These are phyloP conservation scores for Neomicropteryx cornuta DNA, from an alignment of 1,140 invertebrate genomes.

Conservation along the genomic window DNA sequence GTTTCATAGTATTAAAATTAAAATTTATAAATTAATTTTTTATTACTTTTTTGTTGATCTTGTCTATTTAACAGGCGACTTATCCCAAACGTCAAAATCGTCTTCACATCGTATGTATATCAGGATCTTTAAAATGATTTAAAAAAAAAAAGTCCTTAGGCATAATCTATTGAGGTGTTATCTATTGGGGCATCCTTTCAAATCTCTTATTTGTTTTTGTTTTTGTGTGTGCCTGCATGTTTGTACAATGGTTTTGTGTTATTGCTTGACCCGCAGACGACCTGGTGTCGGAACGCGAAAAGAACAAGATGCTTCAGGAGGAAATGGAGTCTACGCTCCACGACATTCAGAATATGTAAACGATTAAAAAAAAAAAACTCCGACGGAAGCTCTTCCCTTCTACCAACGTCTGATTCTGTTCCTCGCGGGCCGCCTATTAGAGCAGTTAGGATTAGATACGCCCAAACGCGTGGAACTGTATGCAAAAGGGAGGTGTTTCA, in stretches of 20 bases:
- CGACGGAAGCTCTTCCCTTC: background rate
- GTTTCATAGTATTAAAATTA: too few species aligned
- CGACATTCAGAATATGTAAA: constrained; percentile 99
- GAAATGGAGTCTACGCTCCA: constrained; percentile 99
- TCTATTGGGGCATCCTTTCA: background rate
- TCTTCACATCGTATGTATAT: background rate
- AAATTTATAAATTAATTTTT: too few species aligned
- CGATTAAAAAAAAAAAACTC: constrained; percentile 6
- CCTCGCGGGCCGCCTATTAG: too few species aligned
- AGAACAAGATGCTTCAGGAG: constrained; percentile 92
- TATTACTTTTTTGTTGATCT: too few species aligned
- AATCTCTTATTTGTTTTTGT: constrained; percentile 2
- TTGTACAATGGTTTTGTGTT: background rate
- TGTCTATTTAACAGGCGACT: too few species aligned
- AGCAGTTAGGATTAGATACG: too few species aligned
- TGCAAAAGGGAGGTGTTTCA: too few species aligned
- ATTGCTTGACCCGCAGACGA: constrained; percentile 92
- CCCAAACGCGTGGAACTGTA: too few species aligned
- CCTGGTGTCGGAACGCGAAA: constrained; percentile 86
- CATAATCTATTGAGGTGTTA: background rate
- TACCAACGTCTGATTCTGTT: too few species aligned
- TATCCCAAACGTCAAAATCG: too few species aligned
- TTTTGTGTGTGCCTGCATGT: constrained; percentile 1
- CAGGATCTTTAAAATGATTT: background rate
- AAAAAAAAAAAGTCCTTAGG: background rate